Conservation (phyloP, 2,113 vertebrate genomes). For the Cairina moschata region DNA sequence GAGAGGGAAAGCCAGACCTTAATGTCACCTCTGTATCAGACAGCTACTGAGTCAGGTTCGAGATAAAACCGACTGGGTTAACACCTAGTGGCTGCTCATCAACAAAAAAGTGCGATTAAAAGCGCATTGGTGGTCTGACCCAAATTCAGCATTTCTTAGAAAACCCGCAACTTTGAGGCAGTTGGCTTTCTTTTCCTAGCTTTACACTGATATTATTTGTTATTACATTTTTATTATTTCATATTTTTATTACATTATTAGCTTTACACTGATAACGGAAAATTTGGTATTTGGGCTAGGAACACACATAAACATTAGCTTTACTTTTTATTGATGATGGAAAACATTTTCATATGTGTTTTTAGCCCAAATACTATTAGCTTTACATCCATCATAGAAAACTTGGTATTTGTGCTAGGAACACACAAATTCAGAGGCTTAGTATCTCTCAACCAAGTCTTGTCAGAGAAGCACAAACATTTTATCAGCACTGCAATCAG, state of each 20-base stretch:
- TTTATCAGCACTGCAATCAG: not conserved
- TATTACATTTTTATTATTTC: too few relatives aligned
- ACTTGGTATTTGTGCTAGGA: not conserved
- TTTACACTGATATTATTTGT: not conserved
- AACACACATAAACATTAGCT: too few relatives aligned
- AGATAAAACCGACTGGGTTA: not conserved
- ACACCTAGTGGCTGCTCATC: not conserved
- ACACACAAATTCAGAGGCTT: not conserved
- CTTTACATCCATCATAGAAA: not conserved
- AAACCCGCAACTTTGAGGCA: not conserved
- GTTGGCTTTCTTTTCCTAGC: not conserved
- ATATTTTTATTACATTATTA: too few relatives aligned
- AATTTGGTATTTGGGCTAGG: too few relatives aligned
- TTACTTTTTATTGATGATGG: too few relatives aligned
- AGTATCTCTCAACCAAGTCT: not conserved
- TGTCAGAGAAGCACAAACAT: not conserved
- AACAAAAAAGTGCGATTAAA: not conserved
- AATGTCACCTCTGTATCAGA: constrained; percentile 38
- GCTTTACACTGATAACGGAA: too few relatives aligned
- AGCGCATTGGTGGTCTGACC: not conserved
- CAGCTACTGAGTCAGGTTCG: constrained; percentile 25
- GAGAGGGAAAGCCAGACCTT: constrained; percentile 42
- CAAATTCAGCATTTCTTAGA: not conserved
- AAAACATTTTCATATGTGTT: too few relatives aligned
- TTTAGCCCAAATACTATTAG: too few relatives aligned